Conservation (phyloP, 2,113 vertebrate genomes). For the Megaceryle torquata region DNA sequence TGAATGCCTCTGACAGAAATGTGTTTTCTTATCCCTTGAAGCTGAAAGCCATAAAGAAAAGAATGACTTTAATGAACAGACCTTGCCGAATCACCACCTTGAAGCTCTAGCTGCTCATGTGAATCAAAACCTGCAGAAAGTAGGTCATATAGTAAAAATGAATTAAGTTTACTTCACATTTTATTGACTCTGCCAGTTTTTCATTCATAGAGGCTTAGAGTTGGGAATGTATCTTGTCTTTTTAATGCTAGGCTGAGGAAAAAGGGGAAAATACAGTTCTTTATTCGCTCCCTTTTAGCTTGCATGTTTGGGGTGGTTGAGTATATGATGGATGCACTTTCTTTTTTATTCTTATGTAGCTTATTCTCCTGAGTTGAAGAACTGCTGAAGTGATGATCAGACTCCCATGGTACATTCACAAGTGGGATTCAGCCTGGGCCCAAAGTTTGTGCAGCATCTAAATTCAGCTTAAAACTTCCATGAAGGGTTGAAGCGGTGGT, state of each 20-base stretch:
- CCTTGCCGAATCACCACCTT: slow-evolving; percentile 71
- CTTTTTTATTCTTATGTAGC: not conserved
- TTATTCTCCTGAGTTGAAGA: not conserved
- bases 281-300: not conserved
- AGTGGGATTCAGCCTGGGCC: not conserved
- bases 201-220: slow-evolving; percentile 46
- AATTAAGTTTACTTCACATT: slow-evolving; percentile 68
- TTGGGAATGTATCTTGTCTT: slow-evolving; percentile 38
- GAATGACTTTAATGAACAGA: slow-evolving; percentile 69
- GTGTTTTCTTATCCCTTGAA: slow-evolving; percentile 65
- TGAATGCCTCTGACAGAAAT: slow-evolving; percentile 31
- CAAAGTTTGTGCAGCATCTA: not conserved
- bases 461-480: not conserved
- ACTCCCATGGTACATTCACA: not conserved
- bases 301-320: not conserved
- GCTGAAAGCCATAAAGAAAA: slow-evolving; percentile 63
- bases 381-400: not conserved
- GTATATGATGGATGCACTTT: not conserved
- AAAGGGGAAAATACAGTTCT: not conserved
- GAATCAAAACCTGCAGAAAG: slow-evolving; percentile 72
- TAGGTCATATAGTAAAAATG: slow-evolving; percentile 78
- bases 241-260: slow-evolving; percentile 28
- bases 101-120: slow-evolving; percentile 59
- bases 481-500: not conserved
- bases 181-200: slow-evolving; percentile 67